Evolutionary conservation across 2,113 vertebrate genomes (phyloP).

Genomic region (Anser cygnoides): DNA sequence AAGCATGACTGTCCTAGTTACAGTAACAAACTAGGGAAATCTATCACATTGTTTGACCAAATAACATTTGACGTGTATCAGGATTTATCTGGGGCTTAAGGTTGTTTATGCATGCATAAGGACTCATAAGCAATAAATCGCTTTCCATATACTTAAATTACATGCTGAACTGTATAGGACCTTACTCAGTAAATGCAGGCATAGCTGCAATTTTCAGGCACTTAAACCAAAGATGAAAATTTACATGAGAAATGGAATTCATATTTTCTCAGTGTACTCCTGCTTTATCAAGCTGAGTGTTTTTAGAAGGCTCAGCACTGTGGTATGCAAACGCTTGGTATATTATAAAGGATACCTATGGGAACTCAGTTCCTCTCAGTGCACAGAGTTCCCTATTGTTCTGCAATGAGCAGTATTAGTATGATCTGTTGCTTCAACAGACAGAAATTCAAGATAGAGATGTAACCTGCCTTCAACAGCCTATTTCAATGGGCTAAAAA

Average conservation of each 20-base stretch:
- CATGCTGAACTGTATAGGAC: neutral
- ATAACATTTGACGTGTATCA: neutral
- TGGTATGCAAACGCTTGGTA: neutral
- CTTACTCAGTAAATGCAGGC: neutral
- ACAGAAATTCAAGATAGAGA: neutral
- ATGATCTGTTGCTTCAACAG: constrained; percentile 19
- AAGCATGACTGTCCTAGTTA: neutral
- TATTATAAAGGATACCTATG: neutral
- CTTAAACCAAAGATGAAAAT: constrained; percentile 4
- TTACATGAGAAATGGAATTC: constrained; percentile 9
- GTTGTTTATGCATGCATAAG: neutral
- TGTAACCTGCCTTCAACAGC: neutral
- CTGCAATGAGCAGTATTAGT: neutral
- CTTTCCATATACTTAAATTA: neutral
- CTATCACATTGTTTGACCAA: neutral
- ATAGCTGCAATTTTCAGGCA: neutral
- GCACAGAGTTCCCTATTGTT: neutral
- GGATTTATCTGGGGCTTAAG: neutral
- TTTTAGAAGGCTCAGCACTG: neutral
- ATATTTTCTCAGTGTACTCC: neutral
- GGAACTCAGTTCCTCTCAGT: neutral
- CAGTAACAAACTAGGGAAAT: neutral
- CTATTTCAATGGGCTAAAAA: neutral
- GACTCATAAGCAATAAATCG: neutral
- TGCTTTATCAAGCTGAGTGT: neutral